A percentile compares a stretch with the other conserved stretches of the same genome.
Conservation (phyloP, 2,797 vertebrate species). For the Lagocephalus sceleratus region DNA sequence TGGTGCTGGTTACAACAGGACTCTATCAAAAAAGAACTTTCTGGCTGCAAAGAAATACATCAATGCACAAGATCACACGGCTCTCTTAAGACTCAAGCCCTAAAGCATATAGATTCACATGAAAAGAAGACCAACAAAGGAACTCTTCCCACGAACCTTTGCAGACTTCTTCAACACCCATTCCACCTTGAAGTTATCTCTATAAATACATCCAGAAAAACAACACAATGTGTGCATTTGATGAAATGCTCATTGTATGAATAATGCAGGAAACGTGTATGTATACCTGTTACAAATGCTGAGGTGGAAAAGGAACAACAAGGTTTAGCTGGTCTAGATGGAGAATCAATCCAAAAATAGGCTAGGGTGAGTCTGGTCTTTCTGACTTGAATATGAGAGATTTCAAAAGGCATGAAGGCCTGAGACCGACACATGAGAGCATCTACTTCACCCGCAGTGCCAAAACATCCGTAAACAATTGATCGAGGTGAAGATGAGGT, state of each 20-base stretch:
- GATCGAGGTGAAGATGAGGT: constrained; percentile 31
- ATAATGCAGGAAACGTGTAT: not conserved
- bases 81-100: constrained; percentile 50
- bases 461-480: constrained; percentile 23
- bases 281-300: not conserved
- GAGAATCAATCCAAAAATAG: constrained; percentile 24
- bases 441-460: constrained; percentile 22
- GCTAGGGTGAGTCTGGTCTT: not conserved
- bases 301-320: constrained; percentile 9
- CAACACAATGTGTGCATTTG: not conserved
- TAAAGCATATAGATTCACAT: constrained; percentile 34
- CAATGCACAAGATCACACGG: constrained; percentile 50
- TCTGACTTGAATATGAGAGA: constrained; percentile 10
- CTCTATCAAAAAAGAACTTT: constrained; percentile 22
- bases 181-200: constrained; percentile 11
- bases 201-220: constrained; percentile 5
- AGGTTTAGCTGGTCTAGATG: constrained; percentile 10
- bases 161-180: constrained; percentile 5
- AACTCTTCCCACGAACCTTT: constrained; percentile 9
- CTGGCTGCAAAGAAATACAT: constrained; percentile 25
- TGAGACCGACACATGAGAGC: constrained; percentile 23
- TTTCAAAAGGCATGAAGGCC: constrained; percentile 29
- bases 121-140: constrained; percentile 25
- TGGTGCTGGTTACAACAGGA: constrained; percentile 21
- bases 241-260: not conserved